Evolutionary conservation across 2,797 vertebrate species (phyloP).

Genomic region (Rhadinocentrus ornatus): DNA sequence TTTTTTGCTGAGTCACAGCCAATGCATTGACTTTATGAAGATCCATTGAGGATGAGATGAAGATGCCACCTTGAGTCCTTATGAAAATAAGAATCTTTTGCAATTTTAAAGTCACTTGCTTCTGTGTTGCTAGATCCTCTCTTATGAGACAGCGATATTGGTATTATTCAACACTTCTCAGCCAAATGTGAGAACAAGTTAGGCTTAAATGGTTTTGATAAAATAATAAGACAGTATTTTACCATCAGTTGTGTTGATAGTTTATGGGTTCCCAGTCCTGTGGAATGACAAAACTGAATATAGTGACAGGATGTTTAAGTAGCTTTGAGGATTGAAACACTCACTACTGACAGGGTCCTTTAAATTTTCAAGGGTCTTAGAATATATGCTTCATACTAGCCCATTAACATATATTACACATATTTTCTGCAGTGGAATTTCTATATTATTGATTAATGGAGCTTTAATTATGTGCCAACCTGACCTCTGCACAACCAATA

Average conservation of each 20-base stretch:
- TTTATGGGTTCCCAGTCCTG: not conserved
- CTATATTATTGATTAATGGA: constrained; percentile 3
- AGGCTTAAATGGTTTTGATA: not conserved
- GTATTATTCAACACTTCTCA: not conserved
- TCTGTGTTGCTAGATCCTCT: not conserved
- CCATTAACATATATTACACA: not conserved
- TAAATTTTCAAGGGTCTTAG: not conserved
- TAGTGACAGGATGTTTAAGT: not conserved
- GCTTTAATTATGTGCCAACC: not conserved
- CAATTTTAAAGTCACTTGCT: not conserved
- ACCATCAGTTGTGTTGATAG: not conserved
- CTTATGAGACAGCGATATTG: not conserved
- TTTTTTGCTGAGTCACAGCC: constrained; percentile 1
- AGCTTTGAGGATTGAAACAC: not conserved
- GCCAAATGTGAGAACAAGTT: not conserved
- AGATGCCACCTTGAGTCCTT: no score
- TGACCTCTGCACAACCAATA: not conserved
- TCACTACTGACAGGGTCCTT: not conserved
- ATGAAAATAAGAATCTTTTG: not conserved
- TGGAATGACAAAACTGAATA: not conserved
- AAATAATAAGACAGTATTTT: not conserved
- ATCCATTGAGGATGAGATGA: no score
- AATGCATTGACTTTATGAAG: not conserved
- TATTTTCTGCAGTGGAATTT: not conserved
- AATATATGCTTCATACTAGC: not conserved